phyloP scores from a whole-genome alignment of 2,113 vertebrate species.

The Australoheros scitulus region DNA sequence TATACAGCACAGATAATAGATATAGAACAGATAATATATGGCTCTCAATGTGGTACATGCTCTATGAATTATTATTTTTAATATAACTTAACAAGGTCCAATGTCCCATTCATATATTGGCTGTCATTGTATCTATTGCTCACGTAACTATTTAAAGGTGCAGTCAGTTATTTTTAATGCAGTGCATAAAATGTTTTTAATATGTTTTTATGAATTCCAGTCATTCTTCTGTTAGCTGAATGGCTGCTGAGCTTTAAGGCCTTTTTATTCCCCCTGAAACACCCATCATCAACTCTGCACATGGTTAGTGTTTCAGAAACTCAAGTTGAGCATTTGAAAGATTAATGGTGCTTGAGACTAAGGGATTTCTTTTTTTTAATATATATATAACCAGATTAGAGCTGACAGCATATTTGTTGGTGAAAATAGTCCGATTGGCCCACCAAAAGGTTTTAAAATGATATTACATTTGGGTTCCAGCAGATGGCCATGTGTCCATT shows the following conservation, averaged over 20 bases:
- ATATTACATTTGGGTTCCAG: background rate
- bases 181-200: background rate
- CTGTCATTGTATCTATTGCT: background rate
- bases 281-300: slow-evolving; percentile 3
- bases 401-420: background rate
- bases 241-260: background rate
- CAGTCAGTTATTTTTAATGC: background rate
- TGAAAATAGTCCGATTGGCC: background rate
- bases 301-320: background rate
- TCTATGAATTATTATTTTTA: background rate
- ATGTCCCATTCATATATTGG: background rate
- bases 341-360: slow-evolving; percentile 7
- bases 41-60: background rate
- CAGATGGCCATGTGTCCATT: background rate
- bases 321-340: slow-evolving; percentile 1
- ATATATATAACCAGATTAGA: background rate
- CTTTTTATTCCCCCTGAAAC: background rate
- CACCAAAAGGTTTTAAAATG: background rate
- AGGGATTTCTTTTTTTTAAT: background rate
- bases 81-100: background rate
- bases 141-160: background rate
- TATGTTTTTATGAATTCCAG: background rate
- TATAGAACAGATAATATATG: background rate
- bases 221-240: background rate
- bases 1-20: background rate